These are phyloP conservation scores for Nymphicus hollandicus DNA, from an alignment of 2,113 vertebrate genomes.

Conservation along the genomic window DNA sequence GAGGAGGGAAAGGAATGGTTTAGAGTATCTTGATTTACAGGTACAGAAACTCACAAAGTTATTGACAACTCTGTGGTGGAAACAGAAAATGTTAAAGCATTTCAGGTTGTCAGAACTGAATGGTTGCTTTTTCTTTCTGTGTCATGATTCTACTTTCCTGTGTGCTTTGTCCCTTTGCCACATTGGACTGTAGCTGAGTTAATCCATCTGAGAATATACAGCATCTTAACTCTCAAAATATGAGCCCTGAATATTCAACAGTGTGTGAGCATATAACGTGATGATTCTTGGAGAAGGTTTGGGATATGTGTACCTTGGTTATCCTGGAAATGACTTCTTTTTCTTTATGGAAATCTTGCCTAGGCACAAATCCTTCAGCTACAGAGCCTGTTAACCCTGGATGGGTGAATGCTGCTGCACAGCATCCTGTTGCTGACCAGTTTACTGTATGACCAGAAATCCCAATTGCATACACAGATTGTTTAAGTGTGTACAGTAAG, in stretches of 20 bases:
- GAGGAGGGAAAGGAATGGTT: not conserved
- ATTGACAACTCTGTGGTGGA: not conserved
- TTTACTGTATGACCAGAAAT: not conserved
- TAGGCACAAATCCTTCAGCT: not conserved
- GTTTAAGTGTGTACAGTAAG: not conserved
- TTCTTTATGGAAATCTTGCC: not conserved
- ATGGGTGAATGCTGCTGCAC: not conserved
- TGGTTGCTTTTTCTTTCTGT: not conserved
- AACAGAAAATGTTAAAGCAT: not conserved
- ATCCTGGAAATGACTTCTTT: not conserved
- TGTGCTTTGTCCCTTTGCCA: not conserved
- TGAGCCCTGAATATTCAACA: not conserved
- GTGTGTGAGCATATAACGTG: not conserved
- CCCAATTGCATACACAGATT: not conserved
- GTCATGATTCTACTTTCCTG: not conserved
- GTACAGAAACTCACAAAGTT: not conserved
- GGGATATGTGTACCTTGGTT: not conserved
- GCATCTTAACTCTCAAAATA: not conserved
- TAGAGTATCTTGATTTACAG: not conserved
- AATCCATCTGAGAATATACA: not conserved
- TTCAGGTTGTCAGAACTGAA: not conserved
- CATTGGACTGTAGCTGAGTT: not conserved
- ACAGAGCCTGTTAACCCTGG: not conserved
- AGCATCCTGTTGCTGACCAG: not conserved
- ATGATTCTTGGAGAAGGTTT: not conserved